A percentile compares a stretch with the other conserved stretches of the same genome.
phyloP scores from a whole-genome alignment of 2,797 vertebrate species.

The Ceyx erithaca region DNA sequence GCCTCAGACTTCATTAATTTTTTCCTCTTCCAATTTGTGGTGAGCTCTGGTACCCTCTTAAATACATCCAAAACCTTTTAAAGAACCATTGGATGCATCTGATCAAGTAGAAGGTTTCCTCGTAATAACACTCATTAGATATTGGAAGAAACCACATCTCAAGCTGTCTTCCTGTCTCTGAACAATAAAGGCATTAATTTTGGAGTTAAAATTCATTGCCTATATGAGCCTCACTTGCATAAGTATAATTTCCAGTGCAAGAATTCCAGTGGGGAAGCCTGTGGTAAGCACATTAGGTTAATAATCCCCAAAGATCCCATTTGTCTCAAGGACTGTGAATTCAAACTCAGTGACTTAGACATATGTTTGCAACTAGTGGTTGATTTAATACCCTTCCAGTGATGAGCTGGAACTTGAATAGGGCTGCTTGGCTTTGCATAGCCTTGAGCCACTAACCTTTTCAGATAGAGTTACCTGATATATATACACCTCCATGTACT shows the following conservation, averaged over 20 bases:
- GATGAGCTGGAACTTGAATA: not conserved
- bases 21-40: slow-evolving; percentile 51
- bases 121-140: slow-evolving; percentile 3
- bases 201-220: not conserved
- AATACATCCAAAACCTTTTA: slow-evolving; percentile 23
- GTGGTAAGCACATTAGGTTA: not conserved
- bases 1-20: slow-evolving; percentile 21
- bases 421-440: not conserved
- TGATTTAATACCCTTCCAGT: not conserved
- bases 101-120: slow-evolving; percentile 34
- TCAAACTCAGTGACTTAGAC: not conserved
- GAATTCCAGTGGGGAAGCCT: not conserved
- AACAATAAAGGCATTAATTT: not conserved
- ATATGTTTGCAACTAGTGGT: not conserved
- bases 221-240: not conserved
- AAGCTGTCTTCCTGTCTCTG: slow-evolving; percentile 24
- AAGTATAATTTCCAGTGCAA: not conserved
- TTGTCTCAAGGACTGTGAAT: not conserved
- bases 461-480: not conserved
- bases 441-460: not conserved
- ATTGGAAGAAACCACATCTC: slow-evolving; percentile 20
- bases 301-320: not conserved
- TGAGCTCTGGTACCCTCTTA: slow-evolving; percentile 17
- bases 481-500: not conserved
- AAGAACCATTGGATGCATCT: slow-evolving; percentile 10